phyloP scores from a whole-genome alignment of 1,140 invertebrate species.

The Cotesia chilonis region DNA sequence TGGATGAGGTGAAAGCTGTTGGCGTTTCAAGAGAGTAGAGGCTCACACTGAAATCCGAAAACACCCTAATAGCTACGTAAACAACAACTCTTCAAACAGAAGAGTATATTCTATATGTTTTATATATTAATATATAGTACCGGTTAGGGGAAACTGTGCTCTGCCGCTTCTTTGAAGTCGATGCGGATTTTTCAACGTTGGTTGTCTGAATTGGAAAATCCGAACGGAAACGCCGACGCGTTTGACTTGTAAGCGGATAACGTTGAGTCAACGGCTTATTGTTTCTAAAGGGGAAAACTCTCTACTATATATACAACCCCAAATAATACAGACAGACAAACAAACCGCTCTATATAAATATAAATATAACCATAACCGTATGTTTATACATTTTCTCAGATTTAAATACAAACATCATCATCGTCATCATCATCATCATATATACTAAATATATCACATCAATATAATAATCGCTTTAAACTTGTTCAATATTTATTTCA shows the following conservation, averaged over 20 bases:
- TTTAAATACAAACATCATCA: neutral
- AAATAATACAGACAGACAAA: too few relatives aligned
- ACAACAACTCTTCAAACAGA: constrained; percentile 45
- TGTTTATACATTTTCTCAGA: constrained; percentile 18
- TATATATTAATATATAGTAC: constrained; percentile 12
- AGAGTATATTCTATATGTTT: constrained; percentile 14
- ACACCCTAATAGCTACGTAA: constrained; percentile 65
- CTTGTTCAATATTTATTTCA: constrained; percentile 27
- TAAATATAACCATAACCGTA: neutral
- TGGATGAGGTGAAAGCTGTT: constrained; percentile 4
- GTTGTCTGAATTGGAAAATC: constrained; percentile 56
- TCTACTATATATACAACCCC: neutral
- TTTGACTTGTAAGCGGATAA: constrained; percentile 67
- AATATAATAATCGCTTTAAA: constrained; percentile 29
- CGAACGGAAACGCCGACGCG: constrained; percentile 51
- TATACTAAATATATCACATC: neutral
- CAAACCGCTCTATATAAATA: neutral
- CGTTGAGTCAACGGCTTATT: constrained; percentile 63
- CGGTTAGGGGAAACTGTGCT: neutral
- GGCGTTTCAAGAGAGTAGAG: neutral
- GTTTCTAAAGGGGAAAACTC: constrained; percentile 51
- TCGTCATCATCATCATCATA: too few relatives aligned
- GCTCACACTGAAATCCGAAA: constrained; percentile 50
- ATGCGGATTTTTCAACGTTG: constrained; percentile 47
- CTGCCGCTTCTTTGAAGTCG: constrained; percentile 55